Base-by-base conservation (phyloP, 2,797 vertebrate species). In the Ctenosaura bakeri region DNA sequence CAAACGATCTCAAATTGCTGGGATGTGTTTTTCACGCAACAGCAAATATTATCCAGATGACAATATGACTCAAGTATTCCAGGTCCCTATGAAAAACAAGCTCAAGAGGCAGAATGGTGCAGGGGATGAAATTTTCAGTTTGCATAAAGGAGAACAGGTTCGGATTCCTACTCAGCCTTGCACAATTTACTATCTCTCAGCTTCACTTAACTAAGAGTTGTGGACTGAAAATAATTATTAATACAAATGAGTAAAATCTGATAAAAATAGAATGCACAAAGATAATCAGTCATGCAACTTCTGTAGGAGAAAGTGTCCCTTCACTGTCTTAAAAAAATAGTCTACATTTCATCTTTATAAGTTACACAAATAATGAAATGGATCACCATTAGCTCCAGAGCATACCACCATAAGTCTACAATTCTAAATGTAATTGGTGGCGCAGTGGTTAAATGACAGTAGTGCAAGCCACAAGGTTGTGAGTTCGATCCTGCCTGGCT, bases 1-100 rank as follows among this genome's bases (percentile, higher is more conserved):
- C 38, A 77, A 77, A 64, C 3, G 4, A 89, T 78, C 88, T 79
- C 82, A 88, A 71, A 81, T 83, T 84, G 59, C 3, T 71, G 26
- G 42, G 80, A 87, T 74, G 22, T 1, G 1, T 56, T n/a, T 62
- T 42, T 62, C 74, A 79, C 74, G 81, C 38, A 88, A 38, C 14
- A 35, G 9, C 14, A 80, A 62, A 56, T 85, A 54, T 85, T 6
- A 69, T 69, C 62, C 38, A 26, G n/a, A 0, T 81, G 14, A 88
- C 22, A 69, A 54, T 52, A 71, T 66, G 62, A 64, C 46, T 71
- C 10, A 76, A 42, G 10, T 76, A 86, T 42, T 76, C 12, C 24
- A 59, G 42, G 16, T 42, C 6, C 50, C 14, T 56, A 4, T 69
- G 46, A 20, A 73, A 88, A 81, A 79, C 56, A 84, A 77, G 86